phyloP scores from a whole-genome alignment of 2,113 vertebrate genomes.

The Proteles cristata region DNA sequence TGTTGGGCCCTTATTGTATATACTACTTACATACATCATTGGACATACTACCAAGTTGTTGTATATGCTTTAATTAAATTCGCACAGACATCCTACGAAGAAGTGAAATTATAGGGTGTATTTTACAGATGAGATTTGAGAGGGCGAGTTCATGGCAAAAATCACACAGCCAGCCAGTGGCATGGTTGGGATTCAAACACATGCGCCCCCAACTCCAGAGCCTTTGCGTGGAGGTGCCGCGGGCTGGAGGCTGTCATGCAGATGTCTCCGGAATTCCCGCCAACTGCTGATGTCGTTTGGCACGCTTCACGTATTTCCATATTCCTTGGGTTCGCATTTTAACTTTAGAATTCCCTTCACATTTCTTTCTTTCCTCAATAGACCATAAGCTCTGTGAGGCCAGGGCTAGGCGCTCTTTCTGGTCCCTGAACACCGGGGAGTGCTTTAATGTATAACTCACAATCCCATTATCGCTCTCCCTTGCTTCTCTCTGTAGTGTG shows the following conservation, averaged over 20 bases:
- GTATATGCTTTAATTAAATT: neutral
- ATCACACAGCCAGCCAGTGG: neutral
- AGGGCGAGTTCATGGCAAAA: neutral
- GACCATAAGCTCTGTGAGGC: neutral
- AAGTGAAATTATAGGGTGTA: neutral
- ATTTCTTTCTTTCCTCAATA: neutral
- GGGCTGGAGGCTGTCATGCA: fast-evolving
- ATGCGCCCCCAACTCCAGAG: neutral
- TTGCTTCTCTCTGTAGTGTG: fast-evolving
- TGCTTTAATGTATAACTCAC: neutral
- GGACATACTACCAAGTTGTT: neutral
- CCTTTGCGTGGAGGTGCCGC: fast-evolving
- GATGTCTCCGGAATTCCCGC: fast-evolving
- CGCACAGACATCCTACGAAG: neutral
- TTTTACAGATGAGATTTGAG: neutral
- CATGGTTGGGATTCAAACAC: neutral
- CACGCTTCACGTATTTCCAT: neutral
- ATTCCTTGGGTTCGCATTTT: neutral
- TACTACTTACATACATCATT: neutral
- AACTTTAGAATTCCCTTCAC: neutral
- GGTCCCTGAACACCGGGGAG: too few relatives aligned
- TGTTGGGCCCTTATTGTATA: neutral
- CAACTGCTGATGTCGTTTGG: too few relatives aligned
- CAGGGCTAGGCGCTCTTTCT: neutral
- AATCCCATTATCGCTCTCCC: too few relatives aligned